phyloP scores from a whole-genome alignment of 2,888 invertebrate genomes.

The Coremacera marginata region DNA sequence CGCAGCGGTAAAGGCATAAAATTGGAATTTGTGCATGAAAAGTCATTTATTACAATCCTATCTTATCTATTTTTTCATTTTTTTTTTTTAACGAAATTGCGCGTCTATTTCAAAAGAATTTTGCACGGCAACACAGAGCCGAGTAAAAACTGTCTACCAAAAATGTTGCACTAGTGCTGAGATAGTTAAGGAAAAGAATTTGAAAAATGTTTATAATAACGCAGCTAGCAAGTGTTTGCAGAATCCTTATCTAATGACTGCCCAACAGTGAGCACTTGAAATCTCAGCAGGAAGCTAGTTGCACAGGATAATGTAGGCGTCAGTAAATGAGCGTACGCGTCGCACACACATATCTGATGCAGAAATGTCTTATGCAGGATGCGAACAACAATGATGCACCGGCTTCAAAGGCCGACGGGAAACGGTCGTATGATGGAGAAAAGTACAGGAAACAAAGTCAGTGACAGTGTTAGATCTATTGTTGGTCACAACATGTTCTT shows the following conservation, averaged over 20 bases:
- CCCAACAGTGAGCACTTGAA: constrained; percentile 31
- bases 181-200: background rate
- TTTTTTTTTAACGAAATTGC: background rate
- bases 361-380: background rate
- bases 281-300: constrained; percentile 24
- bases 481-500: too few relatives aligned
- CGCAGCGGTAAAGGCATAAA: background rate
- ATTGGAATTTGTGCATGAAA: background rate
- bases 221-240: background rate
- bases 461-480: too few relatives aligned
- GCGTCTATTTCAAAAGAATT: constrained; percentile 4
- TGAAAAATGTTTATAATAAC: background rate
- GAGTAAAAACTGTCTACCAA: background rate
- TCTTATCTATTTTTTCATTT: constrained; percentile 13
- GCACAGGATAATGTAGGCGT: constrained; percentile 33
- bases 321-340: constrained; percentile 24
- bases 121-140: background rate
- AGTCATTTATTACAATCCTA: constrained; percentile 5
- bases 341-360: background rate
- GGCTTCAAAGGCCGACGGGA: too few relatives aligned
- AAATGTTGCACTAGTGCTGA: background rate
- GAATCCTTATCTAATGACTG: constrained; percentile 18
- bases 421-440: too few relatives aligned
- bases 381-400: too few relatives aligned
- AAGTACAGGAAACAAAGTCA: too few relatives aligned